Evolutionary conservation across 1,140 invertebrate species (phyloP).

Genomic region (Plectrocnemia conspersa): DNA sequence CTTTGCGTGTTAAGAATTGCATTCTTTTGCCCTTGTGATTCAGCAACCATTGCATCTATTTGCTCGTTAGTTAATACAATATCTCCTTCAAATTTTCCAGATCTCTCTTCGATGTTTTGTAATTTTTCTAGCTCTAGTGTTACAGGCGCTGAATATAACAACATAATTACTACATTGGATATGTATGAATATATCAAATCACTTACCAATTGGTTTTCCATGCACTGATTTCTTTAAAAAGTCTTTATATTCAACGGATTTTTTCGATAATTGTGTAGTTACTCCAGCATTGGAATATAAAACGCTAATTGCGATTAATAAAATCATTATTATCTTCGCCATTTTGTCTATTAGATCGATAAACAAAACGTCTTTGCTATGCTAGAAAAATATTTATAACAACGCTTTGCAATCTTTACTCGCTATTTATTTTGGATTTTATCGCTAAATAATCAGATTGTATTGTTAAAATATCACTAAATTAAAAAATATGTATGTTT

Average conservation of each 20-base stretch:
- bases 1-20: constrained; percentile 56
- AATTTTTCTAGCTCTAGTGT: constrained; percentile 3
- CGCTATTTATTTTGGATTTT: too few relatives aligned
- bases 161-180: background rate
- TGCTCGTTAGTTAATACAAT: constrained; percentile 47
- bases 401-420: too few relatives aligned
- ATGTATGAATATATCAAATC: background rate
- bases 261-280: too few relatives aligned
- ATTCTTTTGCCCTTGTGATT: constrained; percentile 50
- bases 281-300: too few relatives aligned
- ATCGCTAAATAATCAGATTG: too few relatives aligned
- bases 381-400: too few relatives aligned
- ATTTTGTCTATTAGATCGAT: too few relatives aligned
- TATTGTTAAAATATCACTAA: too few relatives aligned
- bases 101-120: constrained; percentile 46
- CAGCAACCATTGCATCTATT: constrained; percentile 42
- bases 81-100: constrained; percentile 51
- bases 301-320: too few relatives aligned
- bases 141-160: constrained; percentile 1
- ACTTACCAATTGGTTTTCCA: background rate
- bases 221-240: background rate
- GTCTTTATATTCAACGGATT: background rate
- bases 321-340: too few relatives aligned
- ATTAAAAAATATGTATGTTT: too few relatives aligned
- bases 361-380: too few relatives aligned